A percentile compares a stretch with the other conserved stretches of the same genome.
phyloP scores from a whole-genome alignment of 53 echinoderm and acorn worm species.

The Crossaster papposus region DNA sequence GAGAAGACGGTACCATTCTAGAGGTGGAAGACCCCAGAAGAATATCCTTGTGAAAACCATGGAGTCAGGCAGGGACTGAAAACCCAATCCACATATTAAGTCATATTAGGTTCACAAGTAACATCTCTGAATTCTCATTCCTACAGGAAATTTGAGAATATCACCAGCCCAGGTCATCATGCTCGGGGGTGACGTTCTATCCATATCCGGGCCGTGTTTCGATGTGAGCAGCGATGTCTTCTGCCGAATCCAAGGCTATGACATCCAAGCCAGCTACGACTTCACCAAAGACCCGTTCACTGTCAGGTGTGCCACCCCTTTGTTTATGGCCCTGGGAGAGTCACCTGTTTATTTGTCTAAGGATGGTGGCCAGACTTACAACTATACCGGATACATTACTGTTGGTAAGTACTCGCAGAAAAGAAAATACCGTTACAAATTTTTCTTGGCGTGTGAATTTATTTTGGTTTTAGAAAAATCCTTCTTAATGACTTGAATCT shows the following conservation, averaged over 20 bases:
- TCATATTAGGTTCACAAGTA: too few relatives aligned
- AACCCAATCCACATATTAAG: too few relatives aligned
- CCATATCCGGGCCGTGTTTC: conserved; percentile 94
- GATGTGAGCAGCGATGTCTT: conserved; percentile 65
- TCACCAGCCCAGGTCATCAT: conserved; percentile 77
- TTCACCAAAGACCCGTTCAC: conserved; percentile 73
- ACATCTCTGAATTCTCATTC: too few relatives aligned
- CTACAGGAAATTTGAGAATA: conserved; percentile 64
- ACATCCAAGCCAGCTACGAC: conserved; percentile 75
- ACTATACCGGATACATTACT: conserved; percentile 68
- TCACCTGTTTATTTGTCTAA: conserved; percentile 71
- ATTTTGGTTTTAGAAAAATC: neutral
- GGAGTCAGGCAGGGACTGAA: too few relatives aligned
- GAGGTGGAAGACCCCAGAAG: too few relatives aligned
- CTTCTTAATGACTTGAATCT: neutral
- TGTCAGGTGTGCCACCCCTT: conserved; percentile 84
- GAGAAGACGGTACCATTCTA: too few relatives aligned
- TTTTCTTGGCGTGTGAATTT: too few relatives aligned
- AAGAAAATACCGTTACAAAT: neutral
- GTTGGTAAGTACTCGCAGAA: conserved; percentile 65
- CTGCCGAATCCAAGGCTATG: conserved; percentile 74
- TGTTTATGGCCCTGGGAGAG: conserved; percentile 72
- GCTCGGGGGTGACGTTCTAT: conserved; percentile 92
- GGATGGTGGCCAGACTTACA: conserved; percentile 73
- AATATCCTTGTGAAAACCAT: too few relatives aligned